A percentile compares a stretch with the other conserved stretches of the same genome.
Conservation (phyloP, 2,797 vertebrate species). For the Danionella dracula region DNA sequence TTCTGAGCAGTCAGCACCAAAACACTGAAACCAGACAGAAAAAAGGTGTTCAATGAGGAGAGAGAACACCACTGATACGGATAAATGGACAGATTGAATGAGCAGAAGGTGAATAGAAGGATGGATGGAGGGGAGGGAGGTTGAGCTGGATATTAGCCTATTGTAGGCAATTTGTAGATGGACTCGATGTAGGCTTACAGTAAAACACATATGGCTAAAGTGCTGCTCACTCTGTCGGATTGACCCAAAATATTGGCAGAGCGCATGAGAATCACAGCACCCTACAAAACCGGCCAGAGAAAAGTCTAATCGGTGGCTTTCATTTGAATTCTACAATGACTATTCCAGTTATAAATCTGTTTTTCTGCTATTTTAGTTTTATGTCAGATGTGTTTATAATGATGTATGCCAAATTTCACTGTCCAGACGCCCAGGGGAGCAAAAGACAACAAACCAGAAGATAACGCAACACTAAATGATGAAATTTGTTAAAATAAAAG, state of each 20-base stretch:
- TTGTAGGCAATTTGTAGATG: slow-evolving; percentile 19
- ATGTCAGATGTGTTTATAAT: no score
- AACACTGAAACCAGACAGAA: neutral
- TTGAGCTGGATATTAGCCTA: slow-evolving; percentile 21
- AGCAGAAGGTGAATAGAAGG: slow-evolving; percentile 23
- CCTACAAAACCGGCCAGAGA: neutral
- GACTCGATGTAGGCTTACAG: no score
- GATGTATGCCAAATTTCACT: no score
- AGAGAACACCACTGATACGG: slow-evolving; percentile 16
- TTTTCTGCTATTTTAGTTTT: no score
- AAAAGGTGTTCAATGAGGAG: neutral
- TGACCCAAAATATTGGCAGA: slow-evolving; percentile 16
- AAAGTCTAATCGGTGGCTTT: neutral
- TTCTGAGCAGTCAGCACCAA: neutral
- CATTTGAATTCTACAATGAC: no score
- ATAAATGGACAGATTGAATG: slow-evolving; percentile 23
- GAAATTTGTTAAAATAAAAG: no score
- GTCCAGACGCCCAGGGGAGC: no score
- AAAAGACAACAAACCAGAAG: no score
- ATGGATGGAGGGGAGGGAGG: neutral
- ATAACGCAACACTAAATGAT: no score
- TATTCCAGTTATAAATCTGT: no score
- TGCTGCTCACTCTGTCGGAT: neutral
- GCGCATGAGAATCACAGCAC: neutral
- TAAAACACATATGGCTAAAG: slow-evolving; percentile 21